Conservation (phyloP, 2,113 vertebrate genomes). For the Sakesphorus luctuosus region DNA sequence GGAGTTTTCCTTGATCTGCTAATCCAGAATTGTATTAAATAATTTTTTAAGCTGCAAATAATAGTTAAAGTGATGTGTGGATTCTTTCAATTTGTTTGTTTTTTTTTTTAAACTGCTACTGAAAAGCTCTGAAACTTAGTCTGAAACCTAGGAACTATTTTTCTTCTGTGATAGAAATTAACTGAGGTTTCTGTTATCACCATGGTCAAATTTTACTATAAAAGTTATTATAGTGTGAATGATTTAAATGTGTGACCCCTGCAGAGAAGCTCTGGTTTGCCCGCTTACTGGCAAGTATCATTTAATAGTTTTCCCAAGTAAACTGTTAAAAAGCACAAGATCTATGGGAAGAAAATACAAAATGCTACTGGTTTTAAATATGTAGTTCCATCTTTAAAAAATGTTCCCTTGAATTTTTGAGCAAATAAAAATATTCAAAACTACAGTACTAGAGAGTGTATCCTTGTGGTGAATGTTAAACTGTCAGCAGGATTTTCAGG, state of each 20-base stretch:
- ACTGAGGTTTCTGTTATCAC: neutral
- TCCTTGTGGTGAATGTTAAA: slow-evolving; percentile 89
- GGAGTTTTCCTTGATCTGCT: neutral
- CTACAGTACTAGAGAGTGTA: slow-evolving; percentile 58
- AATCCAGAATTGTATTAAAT: neutral
- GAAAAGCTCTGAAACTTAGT: neutral
- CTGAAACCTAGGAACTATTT: neutral
- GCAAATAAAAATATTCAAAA: slow-evolving; percentile 80
- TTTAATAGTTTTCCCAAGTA: slow-evolving; percentile 10
- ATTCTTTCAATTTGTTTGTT: neutral
- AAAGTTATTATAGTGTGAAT: neutral
- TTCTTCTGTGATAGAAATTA: neutral
- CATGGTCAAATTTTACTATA: neutral
- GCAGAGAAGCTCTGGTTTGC: neutral
- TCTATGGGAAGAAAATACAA: neutral
- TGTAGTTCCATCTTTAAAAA: slow-evolving; percentile 25
- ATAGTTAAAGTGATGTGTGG: fast-evolving
- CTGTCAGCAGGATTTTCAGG: slow-evolving; percentile 99
- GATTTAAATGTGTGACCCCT: neutral
- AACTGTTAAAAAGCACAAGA: neutral
- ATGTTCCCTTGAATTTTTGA: slow-evolving; percentile 34
- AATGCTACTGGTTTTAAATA: slow-evolving; percentile 5
- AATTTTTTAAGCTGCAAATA: neutral
- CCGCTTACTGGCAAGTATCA: neutral
- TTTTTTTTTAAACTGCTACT: neutral